phyloP scores from a whole-genome alignment of 2,113 vertebrate genomes.

The Ondatra zibethicus region DNA sequence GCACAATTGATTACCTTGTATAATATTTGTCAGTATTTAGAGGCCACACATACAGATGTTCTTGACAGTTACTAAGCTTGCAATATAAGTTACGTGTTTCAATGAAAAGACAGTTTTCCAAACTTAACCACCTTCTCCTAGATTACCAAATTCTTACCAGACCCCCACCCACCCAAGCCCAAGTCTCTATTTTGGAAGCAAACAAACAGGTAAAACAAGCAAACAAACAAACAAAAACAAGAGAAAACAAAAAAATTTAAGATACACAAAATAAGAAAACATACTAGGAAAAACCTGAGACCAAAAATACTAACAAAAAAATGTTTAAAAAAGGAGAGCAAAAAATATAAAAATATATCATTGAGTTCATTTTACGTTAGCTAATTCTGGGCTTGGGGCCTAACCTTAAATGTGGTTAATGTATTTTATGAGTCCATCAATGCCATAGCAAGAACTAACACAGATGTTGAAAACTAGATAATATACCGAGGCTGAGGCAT shows the following conservation, averaged over 20 bases:
- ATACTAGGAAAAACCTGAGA: neutral
- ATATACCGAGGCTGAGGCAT: neutral
- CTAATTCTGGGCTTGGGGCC: neutral
- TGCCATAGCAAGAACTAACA: neutral
- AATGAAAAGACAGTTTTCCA: neutral
- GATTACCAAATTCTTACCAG: neutral
- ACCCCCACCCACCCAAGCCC: fast-evolving
- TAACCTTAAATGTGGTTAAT: neutral
- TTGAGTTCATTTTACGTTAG: neutral
- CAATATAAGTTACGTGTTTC: neutral
- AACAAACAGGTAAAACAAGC: neutral
- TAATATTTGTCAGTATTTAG: neutral
- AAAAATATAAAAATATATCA: neutral
- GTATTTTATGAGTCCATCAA: neutral
- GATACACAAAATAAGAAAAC: neutral
- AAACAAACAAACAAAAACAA: neutral
- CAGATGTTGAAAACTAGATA: neutral
- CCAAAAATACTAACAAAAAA: too few relatives aligned
- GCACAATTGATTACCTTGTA: neutral
- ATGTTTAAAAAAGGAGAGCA: too few relatives aligned
- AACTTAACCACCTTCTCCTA: neutral
- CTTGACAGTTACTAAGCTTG: neutral
- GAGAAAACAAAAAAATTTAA: neutral
- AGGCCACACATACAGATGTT: neutral
- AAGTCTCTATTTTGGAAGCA: neutral